A percentile compares a stretch with the other conserved stretches of the same genome.
Evolutionary conservation across 2,888 invertebrate species (phyloP).

Genomic region (Podabrus alpinus): DNA sequence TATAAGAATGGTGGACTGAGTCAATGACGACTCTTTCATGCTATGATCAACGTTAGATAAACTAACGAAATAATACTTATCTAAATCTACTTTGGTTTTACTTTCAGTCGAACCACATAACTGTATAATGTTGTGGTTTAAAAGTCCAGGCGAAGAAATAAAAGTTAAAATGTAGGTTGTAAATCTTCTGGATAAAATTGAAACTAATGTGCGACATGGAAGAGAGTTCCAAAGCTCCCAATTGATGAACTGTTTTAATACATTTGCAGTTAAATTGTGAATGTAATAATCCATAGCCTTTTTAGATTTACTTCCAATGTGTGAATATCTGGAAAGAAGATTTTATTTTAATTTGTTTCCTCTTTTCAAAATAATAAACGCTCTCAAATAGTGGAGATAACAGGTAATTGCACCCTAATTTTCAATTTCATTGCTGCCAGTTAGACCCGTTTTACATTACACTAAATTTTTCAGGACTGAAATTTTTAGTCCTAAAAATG

Average conservation of each 20-base stretch:
- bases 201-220: conserved; percentile 65
- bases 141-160: conserved; percentile 59
- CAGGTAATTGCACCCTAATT: no score
- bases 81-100: conserved; percentile 39
- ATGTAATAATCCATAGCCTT: conserved; percentile 63
- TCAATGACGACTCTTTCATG: background rate
- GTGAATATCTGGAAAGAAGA: conserved; percentile 48
- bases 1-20: background rate
- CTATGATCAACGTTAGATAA: conserved; percentile 35
- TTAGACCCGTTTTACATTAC: no score
- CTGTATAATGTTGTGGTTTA: conserved; percentile 51
- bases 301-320: conserved; percentile 51
- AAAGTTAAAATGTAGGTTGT: conserved; percentile 58
- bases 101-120: conserved; percentile 34
- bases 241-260: conserved; percentile 66
- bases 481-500: no score
- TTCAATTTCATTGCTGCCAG: no score
- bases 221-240: conserved; percentile 72
- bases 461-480: no score
- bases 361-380: no score
- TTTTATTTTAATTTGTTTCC: no score
- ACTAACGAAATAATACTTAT: conserved; percentile 40
- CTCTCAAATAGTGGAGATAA: no score
- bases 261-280: conserved; percentile 60
- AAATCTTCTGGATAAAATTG: conserved; percentile 65